Evolutionary conservation across 2,888 invertebrate species (phyloP), one percentile per base, ranked within the genome.

Genomic region (Cylloceria caligata): DNA sequence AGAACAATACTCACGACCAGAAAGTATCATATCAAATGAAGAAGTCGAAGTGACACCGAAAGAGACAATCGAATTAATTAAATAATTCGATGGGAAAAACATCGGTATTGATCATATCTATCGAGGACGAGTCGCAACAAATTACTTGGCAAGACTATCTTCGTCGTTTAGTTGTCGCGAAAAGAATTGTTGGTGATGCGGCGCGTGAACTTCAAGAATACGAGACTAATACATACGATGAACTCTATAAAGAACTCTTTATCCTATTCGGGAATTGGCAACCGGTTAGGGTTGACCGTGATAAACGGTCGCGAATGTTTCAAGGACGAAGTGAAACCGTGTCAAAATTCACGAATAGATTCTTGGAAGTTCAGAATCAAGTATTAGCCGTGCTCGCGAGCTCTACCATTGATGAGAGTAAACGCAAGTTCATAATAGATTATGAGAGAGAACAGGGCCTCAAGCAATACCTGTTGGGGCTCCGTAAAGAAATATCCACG

Each of bases 71-170:
- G 64, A 71, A 6, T 16, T 74, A 0, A 42, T 74, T 16, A 24
- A 27, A 36, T 62, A 64, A 27, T 73, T 52, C 34, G 49, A 73
- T 36, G 64, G 64, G 6, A 73, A 73, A 73, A 39, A 39, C 11
- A 64, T 73, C 16, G 73, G 64, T 13, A 49, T 64, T 11, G 73
- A 52, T 73, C 11, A 73, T 73, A 19, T 27, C 49, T 3, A 73
- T 64, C 52, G 52, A 73, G 11, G 49, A 55, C n/a, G 36, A 24
- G 24, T 5, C 52, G 24, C 24, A 13, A n/a, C 52, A 68, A 36
- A 24, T 68, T 0, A n/a, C 68, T 4, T 52, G 68, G 0, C 68
- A 52, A n/a, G 68, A 36, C 6, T 68, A 55, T 39, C 39, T 55
- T 4, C 68, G 67, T 4, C 47, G 72, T 3, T 39, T 55, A 55